These are phyloP conservation scores for Varanus komodoensis DNA, from an alignment of 2,113 vertebrate genomes.

Conservation along the genomic window DNA sequence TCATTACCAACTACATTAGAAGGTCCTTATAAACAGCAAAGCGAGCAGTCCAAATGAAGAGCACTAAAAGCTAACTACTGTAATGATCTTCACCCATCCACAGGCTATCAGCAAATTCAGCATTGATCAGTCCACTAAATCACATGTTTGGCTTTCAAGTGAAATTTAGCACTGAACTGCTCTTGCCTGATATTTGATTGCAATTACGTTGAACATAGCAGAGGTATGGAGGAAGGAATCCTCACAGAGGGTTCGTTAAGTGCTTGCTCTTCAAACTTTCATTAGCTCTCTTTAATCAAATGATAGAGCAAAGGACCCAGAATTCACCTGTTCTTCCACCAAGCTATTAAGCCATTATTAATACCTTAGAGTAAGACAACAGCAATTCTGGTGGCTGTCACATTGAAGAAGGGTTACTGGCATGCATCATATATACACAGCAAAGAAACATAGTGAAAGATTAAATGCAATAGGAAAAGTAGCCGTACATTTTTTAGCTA, in stretches of 20 bases:
- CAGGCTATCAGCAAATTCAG: constrained; percentile 43
- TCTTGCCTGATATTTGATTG: constrained; percentile 45
- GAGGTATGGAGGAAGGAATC: not conserved
- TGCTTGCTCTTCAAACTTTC: constrained; percentile 10
- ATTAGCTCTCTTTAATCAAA: constrained; percentile 36
- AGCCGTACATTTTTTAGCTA: constrained; percentile 1
- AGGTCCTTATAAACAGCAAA: not conserved
- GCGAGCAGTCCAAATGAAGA: constrained; percentile 16
- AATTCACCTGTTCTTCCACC: not conserved
- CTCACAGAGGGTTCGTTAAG: constrained; percentile 16
- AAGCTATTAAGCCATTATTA: constrained; percentile 40
- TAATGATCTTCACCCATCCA: constrained; percentile 16
- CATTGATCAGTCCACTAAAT: constrained; percentile 37
- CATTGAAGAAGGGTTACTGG: not conserved
- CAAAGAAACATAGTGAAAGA: constrained; percentile 5
- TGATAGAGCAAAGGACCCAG: constrained; percentile 10
- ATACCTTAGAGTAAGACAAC: constrained; percentile 35
- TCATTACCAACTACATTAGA: not conserved
- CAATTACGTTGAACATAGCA: not conserved
- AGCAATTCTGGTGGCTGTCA: constrained; percentile 33
- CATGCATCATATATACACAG: constrained; percentile 23
- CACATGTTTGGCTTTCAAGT: constrained; percentile 24
- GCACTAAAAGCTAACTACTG: constrained; percentile 42
- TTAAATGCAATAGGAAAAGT: not conserved
- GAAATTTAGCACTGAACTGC: not conserved